Conservation (phyloP, 2,888 invertebrate genomes). For the Mesochorus sp. region DNA sequence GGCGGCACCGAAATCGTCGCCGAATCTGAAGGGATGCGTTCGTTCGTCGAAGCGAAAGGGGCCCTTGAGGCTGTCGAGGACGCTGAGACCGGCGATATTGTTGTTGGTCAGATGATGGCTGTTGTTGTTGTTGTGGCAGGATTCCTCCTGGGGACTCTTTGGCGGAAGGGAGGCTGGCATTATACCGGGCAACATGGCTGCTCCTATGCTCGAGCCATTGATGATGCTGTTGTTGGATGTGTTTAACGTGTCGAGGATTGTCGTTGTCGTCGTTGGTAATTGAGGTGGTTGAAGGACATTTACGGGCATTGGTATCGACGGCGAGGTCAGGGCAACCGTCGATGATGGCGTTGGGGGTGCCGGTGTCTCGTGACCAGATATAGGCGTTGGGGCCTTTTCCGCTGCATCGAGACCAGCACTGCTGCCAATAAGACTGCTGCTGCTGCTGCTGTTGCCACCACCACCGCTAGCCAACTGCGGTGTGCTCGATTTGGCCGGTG, state of each 20-base stretch:
- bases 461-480: slow-evolving; percentile 64
- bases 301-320: slow-evolving; percentile 67
- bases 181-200: slow-evolving; percentile 59
- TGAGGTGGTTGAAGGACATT: slow-evolving; percentile 71
- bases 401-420: slow-evolving; percentile 68
- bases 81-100: slow-evolving; percentile 80
- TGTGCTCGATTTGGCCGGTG: slow-evolving; percentile 78
- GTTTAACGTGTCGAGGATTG: slow-evolving; percentile 55
- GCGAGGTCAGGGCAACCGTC: slow-evolving; percentile 78
- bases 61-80: slow-evolving; percentile 84
- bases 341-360: slow-evolving; percentile 82
- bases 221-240: slow-evolving; percentile 62
- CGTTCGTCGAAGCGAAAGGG: slow-evolving; percentile 93
- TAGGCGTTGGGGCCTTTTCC: slow-evolving; percentile 82
- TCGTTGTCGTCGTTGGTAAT: slow-evolving; percentile 66
- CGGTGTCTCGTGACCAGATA: slow-evolving; percentile 83
- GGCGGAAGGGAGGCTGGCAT: slow-evolving; percentile 81
- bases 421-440: slow-evolving; percentile 57
- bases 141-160: slow-evolving; percentile 83
- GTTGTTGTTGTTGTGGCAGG: slow-evolving; percentile 82
- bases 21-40: slow-evolving; percentile 91
- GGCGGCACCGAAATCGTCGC: slow-evolving; percentile 92
- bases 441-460: slow-evolving; percentile 62
- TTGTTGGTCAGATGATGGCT: slow-evolving; percentile 82
- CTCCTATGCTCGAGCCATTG: slow-evolving; percentile 57